Base-by-base conservation (phyloP, 2,797 vertebrate species). In the Pogonophryne albipinna region DNA sequence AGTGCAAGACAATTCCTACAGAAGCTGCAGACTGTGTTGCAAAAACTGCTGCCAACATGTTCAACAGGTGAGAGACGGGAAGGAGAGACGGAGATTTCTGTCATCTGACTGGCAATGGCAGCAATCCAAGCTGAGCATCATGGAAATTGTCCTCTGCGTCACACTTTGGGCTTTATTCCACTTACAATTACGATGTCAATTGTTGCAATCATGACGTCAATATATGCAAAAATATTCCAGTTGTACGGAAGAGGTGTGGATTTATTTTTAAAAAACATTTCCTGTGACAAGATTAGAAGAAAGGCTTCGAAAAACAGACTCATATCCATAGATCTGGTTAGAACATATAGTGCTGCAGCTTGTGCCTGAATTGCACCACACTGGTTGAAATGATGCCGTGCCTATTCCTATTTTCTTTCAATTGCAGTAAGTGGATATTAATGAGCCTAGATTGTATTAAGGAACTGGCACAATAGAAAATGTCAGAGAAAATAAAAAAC, bases 51-150 rank as follows among this genome's bases (percentile, higher is more conserved):
- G 42, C 17, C 41, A 42, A 49, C 47, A 59, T 59, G 76, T 60
- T 17, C 19, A 88, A 78, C 63, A 87, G 80, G 82, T 85, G 76
- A 68, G 51, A 66, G 42, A 12, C 17, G 38, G 1, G 49, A 41
- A 31, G 31, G 52, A 27, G 23, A 47, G 34, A 38, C 4, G 64
- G 51, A 66, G 1, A 60, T 66, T 51, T 64, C 11, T 1, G 3
- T 55, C 59, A 71, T 61, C 14, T 62, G 19, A 10, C 17, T 53
- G 17, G 0, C 17, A 49, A 31, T 71, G 46, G 47, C 13, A 72
- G 15, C 45, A 11, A 44, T 46, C 27, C 64, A 73, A 19, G 2
- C 9, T 20, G 16, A 63, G 3, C 52, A 31, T 38, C 59, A 71
- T 55, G 58, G 47, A 76, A 76, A 81, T 49, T 52, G 41, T 68